A percentile compares a stretch with the other conserved stretches of the same genome.
Evolutionary conservation across 2,797 vertebrate species (phyloP).

Genomic region (Cossypha niveicapilla): DNA sequence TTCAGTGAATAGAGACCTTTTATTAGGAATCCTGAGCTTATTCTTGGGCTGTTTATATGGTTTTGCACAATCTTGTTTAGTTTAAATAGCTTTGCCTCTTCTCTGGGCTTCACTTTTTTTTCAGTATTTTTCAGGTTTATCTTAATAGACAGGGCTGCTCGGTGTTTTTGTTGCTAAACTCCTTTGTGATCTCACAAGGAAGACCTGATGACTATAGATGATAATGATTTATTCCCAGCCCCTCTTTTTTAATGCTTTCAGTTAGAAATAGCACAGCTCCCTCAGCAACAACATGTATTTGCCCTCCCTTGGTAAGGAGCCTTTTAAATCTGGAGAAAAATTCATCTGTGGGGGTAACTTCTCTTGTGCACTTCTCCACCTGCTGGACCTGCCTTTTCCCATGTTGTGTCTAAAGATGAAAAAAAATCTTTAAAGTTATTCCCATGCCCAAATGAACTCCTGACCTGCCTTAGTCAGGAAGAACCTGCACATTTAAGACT

Average conservation of each 20-base stretch:
- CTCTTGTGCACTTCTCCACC: not conserved
- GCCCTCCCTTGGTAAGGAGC: not conserved
- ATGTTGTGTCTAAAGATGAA: not conserved
- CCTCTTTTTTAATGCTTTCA: fast-evolving
- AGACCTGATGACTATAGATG: not conserved
- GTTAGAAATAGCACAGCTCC: not conserved
- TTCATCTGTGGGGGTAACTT: not conserved
- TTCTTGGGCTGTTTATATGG: not conserved
- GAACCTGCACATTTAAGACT: not conserved
- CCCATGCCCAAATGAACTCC: not conserved
- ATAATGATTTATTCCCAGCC: not conserved
- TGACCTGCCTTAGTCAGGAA: not conserved
- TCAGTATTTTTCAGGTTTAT: not conserved
- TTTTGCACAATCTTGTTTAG: not conserved
- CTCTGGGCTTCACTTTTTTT: not conserved
- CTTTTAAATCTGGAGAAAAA: not conserved
- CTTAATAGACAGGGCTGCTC: not conserved
- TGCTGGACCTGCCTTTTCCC: not conserved
- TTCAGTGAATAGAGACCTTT: not conserved
- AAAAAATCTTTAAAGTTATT: not conserved
- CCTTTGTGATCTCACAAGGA: not conserved
- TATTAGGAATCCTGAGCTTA: not conserved
- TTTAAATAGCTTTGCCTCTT: not conserved
- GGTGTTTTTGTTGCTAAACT: not conserved
- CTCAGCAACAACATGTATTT: not conserved